phyloP scores from a whole-genome alignment of 1,140 invertebrate species.

The Bombus consobrinus region DNA sequence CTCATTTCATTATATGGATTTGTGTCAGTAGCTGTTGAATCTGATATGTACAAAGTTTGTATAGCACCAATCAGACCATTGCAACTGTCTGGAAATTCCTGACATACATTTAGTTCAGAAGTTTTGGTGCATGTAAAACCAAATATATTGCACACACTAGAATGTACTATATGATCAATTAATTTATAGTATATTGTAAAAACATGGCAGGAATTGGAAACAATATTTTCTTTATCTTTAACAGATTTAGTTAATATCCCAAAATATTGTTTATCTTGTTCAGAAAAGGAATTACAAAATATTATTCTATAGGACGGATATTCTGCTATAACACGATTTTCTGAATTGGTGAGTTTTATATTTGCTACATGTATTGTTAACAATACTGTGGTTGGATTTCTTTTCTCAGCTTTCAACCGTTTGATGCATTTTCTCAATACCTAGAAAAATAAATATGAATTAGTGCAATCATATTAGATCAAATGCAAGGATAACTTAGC shows the following conservation, averaged over 20 bases:
- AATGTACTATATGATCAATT: slow-evolving; percentile 91
- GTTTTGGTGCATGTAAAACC: slow-evolving; percentile 80
- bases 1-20: slow-evolving; percentile 75
- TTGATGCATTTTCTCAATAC: slow-evolving; percentile 92
- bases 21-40: slow-evolving; percentile 70
- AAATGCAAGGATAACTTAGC: background rate
- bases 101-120: slow-evolving; percentile 85
- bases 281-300: slow-evolving; percentile 94
- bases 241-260: slow-evolving; percentile 93
- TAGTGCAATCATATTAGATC: background rate
- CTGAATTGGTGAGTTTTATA: slow-evolving; percentile 89
- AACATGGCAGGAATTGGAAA: slow-evolving; percentile 96
- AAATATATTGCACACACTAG: slow-evolving; percentile 77
- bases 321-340: slow-evolving; percentile 88
- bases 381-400: slow-evolving; percentile 92
- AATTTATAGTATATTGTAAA: slow-evolving; percentile 95
- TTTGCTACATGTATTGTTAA: slow-evolving; percentile 92
- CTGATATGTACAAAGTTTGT: slow-evolving; percentile 82
- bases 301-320: slow-evolving; percentile 94
- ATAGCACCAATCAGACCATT: slow-evolving; percentile 91
- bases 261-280: slow-evolving; percentile 95
- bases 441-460: slow-evolving; percentile 63
- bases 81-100: slow-evolving; percentile 95
- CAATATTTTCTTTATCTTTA: slow-evolving; percentile 82
- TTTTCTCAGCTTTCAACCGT: slow-evolving; percentile 93